A percentile compares a stretch with the other conserved stretches of the same genome.
These are phyloP conservation scores for Apodemia zela DNA, from an alignment of 2,888 invertebrate species.

Conservation along the genomic window DNA sequence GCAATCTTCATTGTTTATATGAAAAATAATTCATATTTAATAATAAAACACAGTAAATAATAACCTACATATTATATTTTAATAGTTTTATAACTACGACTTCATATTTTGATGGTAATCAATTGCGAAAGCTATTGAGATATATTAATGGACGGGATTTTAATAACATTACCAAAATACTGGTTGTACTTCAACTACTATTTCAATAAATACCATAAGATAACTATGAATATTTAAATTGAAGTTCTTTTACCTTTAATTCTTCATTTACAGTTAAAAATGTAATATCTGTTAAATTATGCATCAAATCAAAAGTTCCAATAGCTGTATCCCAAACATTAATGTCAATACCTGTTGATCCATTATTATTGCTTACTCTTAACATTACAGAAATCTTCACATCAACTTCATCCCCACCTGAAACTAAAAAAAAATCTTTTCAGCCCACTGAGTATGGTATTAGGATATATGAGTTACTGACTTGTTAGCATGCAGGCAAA, in stretches of 20 bases:
- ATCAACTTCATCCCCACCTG: background rate
- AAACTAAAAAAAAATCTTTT: background rate
- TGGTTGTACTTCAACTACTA: no score
- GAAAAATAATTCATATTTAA: no score
- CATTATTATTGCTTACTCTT: constrained; percentile 5
- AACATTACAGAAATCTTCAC: constrained; percentile 17
- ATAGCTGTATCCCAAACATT: constrained; percentile 38
- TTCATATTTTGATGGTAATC: no score
- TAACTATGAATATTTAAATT: constrained; percentile 43
- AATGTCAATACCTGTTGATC: constrained; percentile 27
- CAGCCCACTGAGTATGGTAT: no score
- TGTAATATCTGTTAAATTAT: constrained; percentile 45
- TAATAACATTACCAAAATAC: background rate
- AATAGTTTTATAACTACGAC: no score
- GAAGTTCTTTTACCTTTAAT: constrained; percentile 41
- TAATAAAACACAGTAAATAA: no score
- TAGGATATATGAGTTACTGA: no score
- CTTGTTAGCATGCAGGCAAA: no score
- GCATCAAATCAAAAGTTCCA: constrained; percentile 35
- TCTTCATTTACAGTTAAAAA: constrained; percentile 50
- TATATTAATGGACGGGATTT: no score
- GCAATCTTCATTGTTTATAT: no score
- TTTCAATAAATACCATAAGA: background rate
- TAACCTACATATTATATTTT: no score
- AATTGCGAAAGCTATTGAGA: no score